Evolutionary conservation across 2,888 invertebrate species (phyloP).

Genomic region (Conops quadrifasciatus): DNA sequence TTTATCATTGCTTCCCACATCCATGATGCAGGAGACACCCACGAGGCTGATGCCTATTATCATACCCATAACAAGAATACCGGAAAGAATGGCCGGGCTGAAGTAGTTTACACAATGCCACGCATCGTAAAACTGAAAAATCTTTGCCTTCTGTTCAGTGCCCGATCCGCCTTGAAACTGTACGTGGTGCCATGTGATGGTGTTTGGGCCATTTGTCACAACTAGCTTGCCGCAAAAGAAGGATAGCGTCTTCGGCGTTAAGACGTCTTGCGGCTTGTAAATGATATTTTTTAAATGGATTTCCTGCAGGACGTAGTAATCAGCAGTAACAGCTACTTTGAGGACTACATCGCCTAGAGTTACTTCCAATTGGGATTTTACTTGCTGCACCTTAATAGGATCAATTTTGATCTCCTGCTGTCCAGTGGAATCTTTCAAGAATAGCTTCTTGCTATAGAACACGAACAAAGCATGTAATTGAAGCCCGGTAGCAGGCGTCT

Average conservation of each 20-base stretch:
- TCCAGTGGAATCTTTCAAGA: neutral
- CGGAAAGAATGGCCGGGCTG: slow-evolving; percentile 41
- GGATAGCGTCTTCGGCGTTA: slow-evolving; percentile 28
- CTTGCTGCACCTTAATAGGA: neutral
- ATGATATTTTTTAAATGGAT: slow-evolving; percentile 3
- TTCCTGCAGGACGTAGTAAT: slow-evolving; percentile 22
- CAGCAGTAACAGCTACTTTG: neutral
- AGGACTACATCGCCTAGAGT: slow-evolving; percentile 12
- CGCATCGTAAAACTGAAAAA: slow-evolving; percentile 33
- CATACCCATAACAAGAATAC: slow-evolving; percentile 38
- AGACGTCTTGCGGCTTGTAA: slow-evolving; percentile 21
- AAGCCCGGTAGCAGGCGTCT: neutral
- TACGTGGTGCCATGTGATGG: slow-evolving; percentile 23
- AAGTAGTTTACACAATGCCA: slow-evolving; percentile 39
- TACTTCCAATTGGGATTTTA: neutral
- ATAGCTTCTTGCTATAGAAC: neutral
- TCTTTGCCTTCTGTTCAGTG: neutral
- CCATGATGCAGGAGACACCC: slow-evolving; percentile 46
- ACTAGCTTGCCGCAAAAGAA: slow-evolving; percentile 33
- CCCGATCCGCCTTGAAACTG: slow-evolving; percentile 26
- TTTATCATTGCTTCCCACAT: slow-evolving; percentile 41
- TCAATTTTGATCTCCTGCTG: neutral
- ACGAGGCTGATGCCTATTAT: slow-evolving; percentile 37
- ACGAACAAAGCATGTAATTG: neutral
- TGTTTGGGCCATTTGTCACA: neutral